Percentiles rank a stretch among this genome's conserved stretches.
These are phyloP conservation scores for Erebia palarica DNA, from an alignment of 2,888 invertebrate genomes.

Conservation along the genomic window DNA sequence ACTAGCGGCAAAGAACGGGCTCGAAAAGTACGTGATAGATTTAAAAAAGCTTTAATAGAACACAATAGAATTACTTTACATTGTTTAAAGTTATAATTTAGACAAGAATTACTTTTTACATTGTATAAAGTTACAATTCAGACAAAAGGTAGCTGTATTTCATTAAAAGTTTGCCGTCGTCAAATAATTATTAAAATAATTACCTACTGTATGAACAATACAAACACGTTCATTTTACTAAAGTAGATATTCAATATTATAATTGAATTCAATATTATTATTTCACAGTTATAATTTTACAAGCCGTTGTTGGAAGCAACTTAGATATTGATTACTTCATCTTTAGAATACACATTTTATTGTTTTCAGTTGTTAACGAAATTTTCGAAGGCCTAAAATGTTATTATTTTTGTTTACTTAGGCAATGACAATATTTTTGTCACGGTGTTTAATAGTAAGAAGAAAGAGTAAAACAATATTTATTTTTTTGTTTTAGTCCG, in stretches of 20 bases:
- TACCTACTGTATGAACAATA: not conserved
- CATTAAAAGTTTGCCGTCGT: not conserved
- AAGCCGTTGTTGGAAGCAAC: too few relatives aligned
- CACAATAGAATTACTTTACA: not conserved
- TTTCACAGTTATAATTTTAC: too few relatives aligned
- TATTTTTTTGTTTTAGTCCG: too few relatives aligned
- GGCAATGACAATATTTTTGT: too few relatives aligned
- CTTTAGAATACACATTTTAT: too few relatives aligned
- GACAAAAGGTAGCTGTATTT: slow-evolving; percentile 2
- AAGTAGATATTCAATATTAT: too few relatives aligned
- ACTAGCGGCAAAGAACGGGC: not conserved
- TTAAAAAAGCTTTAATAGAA: not conserved
- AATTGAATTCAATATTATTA: too few relatives aligned
- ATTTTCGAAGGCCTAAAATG: not conserved
- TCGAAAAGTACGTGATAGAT: slow-evolving; percentile 5
- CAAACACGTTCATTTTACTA: not conserved
- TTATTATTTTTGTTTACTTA: not conserved
- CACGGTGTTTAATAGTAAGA: too few relatives aligned
- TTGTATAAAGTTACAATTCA: too few relatives aligned
- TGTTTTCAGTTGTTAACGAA: too few relatives aligned
- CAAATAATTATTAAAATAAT: not conserved
- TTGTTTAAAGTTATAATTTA: not conserved
- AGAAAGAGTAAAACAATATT: too few relatives aligned
- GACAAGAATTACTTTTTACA: slow-evolving; percentile 1
- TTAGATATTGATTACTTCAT: too few relatives aligned